phyloP scores from a whole-genome alignment of 2,113 vertebrate species.

The Columba livia region DNA sequence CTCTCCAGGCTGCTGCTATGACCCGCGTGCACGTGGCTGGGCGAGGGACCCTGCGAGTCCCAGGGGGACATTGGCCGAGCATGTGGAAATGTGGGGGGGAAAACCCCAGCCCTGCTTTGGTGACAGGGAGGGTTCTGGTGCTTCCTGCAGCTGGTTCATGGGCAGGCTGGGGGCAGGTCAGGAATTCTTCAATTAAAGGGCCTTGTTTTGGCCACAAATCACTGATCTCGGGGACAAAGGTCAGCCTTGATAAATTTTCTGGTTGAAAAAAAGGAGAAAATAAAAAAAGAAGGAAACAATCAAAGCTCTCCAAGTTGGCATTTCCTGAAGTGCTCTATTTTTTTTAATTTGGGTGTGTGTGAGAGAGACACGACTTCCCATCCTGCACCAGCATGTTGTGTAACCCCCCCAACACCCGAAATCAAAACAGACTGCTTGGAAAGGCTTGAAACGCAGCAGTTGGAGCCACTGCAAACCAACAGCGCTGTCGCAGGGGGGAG shows the following conservation, averaged over 20 bases:
- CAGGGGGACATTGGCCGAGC: accelerated
- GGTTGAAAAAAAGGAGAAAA: neutral
- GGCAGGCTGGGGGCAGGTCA: neutral
- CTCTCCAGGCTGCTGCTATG: neutral
- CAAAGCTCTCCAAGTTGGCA: neutral
- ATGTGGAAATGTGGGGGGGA: accelerated
- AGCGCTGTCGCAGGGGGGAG: accelerated
- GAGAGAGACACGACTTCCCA: neutral
- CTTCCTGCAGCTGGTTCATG: neutral
- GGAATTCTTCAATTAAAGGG: neutral
- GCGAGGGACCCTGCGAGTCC: neutral
- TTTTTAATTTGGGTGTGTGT: conserved; percentile 36
- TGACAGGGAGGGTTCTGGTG: neutral
- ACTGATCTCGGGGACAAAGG: neutral
- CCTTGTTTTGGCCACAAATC: neutral
- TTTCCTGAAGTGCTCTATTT: neutral
- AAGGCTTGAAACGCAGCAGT: neutral
- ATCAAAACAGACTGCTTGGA: conserved; percentile 6
- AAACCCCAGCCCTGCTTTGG: neutral
- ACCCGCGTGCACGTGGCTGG: accelerated
- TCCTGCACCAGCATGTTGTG: neutral
- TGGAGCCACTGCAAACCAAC: neutral
- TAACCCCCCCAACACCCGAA: neutral
- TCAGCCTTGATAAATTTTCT: neutral
- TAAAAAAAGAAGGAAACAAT: neutral